Conservation (phyloP, 2,797 vertebrate species). For the Sebastes alutus region DNA sequence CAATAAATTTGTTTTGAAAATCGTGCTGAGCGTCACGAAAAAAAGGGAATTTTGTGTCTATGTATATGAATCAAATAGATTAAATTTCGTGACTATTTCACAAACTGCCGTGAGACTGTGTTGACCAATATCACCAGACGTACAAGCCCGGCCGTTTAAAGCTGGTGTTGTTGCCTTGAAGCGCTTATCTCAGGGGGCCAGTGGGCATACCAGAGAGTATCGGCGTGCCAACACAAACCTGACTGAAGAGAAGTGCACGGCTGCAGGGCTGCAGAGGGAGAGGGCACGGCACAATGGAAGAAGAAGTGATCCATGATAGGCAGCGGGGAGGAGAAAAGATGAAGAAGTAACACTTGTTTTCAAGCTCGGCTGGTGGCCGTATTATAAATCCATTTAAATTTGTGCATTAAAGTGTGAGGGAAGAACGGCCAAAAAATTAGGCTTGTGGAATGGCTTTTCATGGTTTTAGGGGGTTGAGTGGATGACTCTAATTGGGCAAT, state of each 20-base stretch:
- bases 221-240: constrained; percentile 49
- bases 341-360: constrained; percentile 48
- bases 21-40: no score
- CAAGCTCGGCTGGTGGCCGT: constrained; percentile 45
- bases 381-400: constrained; percentile 43
- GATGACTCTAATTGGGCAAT: constrained; percentile 54
- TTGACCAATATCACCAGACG: background rate
- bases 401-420: constrained; percentile 41
- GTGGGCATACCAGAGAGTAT: constrained; percentile 9
- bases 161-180: constrained; percentile 11
- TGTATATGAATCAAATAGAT: no score
- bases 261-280: background rate
- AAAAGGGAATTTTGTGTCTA: no score
- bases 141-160: background rate
- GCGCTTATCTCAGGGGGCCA: constrained; percentile 49
- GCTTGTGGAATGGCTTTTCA: constrained; percentile 45
- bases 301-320: constrained; percentile 22
- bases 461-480: constrained; percentile 38
- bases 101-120: background rate
- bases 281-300: background rate
- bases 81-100: no score
- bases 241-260: background rate
- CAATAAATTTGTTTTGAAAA: no score
- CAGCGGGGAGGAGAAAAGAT: background rate
- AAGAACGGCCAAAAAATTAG: constrained; percentile 27